Conservation (phyloP, 2,888 invertebrate species). For the Amblyteles armatorius region DNA sequence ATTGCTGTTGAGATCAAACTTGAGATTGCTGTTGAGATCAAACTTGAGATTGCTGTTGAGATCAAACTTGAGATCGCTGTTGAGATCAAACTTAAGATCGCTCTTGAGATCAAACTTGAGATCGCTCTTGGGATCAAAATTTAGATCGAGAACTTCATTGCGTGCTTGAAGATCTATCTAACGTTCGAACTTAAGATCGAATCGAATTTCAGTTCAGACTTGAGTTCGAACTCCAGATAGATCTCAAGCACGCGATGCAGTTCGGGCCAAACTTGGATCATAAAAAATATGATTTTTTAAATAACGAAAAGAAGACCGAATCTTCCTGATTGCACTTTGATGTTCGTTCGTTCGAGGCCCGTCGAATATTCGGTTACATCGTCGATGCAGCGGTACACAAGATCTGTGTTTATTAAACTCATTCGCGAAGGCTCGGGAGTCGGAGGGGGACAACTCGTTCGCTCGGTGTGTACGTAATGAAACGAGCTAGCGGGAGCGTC, state of each 20-base stretch:
- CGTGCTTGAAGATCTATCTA: too few relatives aligned
- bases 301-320: background rate
- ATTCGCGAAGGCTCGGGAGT: constrained; percentile 30
- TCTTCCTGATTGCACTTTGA: background rate
- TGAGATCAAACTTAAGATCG: too few relatives aligned
- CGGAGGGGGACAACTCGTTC: constrained; percentile 7
- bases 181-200: background rate
- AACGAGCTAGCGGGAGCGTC: constrained; percentile 46
- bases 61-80: too few relatives aligned
- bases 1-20: too few relatives aligned
- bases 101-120: too few relatives aligned
- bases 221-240: too few relatives aligned
- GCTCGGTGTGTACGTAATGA: constrained; percentile 31
- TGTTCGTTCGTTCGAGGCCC: background rate
- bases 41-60: too few relatives aligned
- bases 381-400: background rate
- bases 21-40: too few relatives aligned
- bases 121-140: too few relatives aligned
- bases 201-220: background rate
- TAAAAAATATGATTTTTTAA: background rate
- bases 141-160: too few relatives aligned
- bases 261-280: too few relatives aligned
- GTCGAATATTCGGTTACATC: constrained; percentile 9
- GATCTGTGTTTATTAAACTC: constrained; percentile 43
- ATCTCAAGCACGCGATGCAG: too few relatives aligned